Evolutionary conservation across 2,797 vertebrate genomes (phyloP).

Genomic region (Manis javanica): DNA sequence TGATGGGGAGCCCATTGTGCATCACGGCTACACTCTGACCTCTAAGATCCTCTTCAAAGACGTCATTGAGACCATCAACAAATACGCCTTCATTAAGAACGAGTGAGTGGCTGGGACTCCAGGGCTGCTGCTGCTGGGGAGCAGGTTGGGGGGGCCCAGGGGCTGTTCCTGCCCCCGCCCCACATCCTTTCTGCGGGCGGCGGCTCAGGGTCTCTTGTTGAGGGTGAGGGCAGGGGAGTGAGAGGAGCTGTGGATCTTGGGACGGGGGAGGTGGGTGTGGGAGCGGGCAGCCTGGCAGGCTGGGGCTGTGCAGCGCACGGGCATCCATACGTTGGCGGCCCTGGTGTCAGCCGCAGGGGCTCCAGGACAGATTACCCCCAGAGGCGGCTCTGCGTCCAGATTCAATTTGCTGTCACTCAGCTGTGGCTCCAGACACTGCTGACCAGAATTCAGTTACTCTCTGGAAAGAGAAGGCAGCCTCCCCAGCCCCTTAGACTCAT

Average conservation of each 20-base stretch:
- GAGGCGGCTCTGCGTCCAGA: neutral
- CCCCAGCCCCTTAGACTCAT: fast-evolving
- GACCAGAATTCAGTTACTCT: slow-evolving; percentile 36
- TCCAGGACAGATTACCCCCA: neutral
- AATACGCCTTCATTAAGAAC: slow-evolving; percentile 95
- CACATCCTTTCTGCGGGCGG: neutral
- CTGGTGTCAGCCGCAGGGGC: fast-evolving
- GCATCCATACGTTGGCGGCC: fast-evolving
- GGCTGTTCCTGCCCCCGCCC: neutral
- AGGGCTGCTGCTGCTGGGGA: fast-evolving
- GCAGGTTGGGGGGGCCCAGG: fast-evolving
- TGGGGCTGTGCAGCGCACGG: fast-evolving
- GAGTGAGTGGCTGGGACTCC: slow-evolving; percentile 88
- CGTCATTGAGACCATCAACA: slow-evolving; percentile 98
- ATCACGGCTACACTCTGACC: slow-evolving; percentile 98
- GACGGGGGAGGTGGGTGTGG: fast-evolving
- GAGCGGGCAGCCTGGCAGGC: fast-evolving
- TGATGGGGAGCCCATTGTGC: slow-evolving; percentile 97
- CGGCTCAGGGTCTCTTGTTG: neutral
- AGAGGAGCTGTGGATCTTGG: neutral
- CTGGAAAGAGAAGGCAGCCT: neutral
- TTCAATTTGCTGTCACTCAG: neutral
- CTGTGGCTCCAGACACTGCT: neutral
- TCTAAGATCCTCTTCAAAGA: slow-evolving; percentile 99
- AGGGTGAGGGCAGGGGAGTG: neutral